A percentile compares a stretch with the other conserved stretches of the same genome.
phyloP scores from a whole-genome alignment of 2,113 vertebrate genomes.

The Fukomys damarensis region DNA sequence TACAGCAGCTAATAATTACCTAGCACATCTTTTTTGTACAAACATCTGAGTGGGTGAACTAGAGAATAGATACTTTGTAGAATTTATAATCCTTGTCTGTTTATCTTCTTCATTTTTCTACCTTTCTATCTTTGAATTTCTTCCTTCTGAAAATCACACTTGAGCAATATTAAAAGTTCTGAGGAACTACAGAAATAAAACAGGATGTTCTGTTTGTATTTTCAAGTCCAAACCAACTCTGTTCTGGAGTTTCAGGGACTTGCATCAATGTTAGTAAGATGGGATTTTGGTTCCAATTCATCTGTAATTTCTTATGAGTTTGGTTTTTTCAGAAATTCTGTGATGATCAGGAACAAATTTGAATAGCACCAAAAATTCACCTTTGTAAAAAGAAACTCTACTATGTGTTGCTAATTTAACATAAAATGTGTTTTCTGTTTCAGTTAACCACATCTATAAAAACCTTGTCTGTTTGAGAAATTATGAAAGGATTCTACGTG shows the following conservation, averaged over 20 bases:
- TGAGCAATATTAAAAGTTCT: conserved; percentile 39
- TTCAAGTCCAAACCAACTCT: not conserved
- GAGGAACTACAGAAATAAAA: not conserved
- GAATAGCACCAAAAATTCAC: not conserved
- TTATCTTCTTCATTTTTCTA: not conserved
- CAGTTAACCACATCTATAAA: not conserved
- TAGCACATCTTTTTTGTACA: not conserved
- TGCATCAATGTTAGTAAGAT: not conserved
- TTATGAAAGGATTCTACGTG: not conserved
- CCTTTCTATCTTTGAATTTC: not conserved
- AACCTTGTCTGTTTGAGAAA: conserved; percentile 2
- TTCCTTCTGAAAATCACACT: conserved; percentile 1
- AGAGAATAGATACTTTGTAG: not conserved
- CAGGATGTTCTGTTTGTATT: not conserved
- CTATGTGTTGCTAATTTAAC: not conserved
- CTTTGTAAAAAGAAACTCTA: not conserved
- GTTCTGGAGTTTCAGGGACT: not conserved
- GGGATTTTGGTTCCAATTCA: not conserved
- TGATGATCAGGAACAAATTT: not conserved
- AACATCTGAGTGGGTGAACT: not conserved
- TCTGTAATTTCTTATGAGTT: not conserved
- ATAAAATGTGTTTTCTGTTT: conserved; percentile 33
- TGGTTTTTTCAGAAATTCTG: not conserved
- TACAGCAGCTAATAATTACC: not conserved
- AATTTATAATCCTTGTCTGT: not conserved